Evolutionary conservation across 2,888 invertebrate genomes (phyloP), one percentile per base, ranked within the genome.

Genomic region (Chrysolina americana): DNA sequence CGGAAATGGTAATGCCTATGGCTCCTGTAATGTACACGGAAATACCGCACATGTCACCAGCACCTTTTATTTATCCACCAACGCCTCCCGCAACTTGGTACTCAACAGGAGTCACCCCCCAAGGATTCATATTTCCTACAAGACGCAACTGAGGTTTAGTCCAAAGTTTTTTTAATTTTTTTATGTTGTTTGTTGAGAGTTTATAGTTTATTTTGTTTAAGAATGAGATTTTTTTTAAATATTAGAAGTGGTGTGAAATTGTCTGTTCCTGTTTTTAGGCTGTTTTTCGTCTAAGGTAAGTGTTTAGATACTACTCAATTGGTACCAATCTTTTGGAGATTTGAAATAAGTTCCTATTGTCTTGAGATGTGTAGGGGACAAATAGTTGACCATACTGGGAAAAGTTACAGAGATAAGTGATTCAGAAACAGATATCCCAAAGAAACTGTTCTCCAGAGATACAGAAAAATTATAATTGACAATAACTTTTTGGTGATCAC

Each of bases 81-180:
- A 82, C 83, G 1, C 82, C 81, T 0, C 81, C 81, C 1, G 71
- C 83, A 13, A 70, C 80, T 50, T 83, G 83, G 83, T 83, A 82
- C 72, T 79, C 84, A 11, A 44, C 80, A 8, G 77, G 80, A 17
- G 68, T 81, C 4, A 82, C 81, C 69, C 66, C 81, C 9, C 84
- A 83, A 36, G 84, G 84, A 23, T 85, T 85, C 64, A 81, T 85
- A 71, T 85, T 85, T 70, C 85, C 84, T 2, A 71, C 74, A 56
- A 70, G 70, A 53, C 72, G 28, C 15, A 53, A 36, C 36, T 68
- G n/a, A 68, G 53, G 19, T 17, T 23, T 11, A 4, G 36, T 15
- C 8, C 10, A 23, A 23, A 17, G 2, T 64, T 28, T 65, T 47
- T 41, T 13, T 21, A 6, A 10, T 47, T 21, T 15, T 21, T 48